A percentile compares a stretch with the other conserved stretches of the same genome.
Conservation (phyloP, 2,888 invertebrate genomes). For the Diadromus collaris region DNA sequence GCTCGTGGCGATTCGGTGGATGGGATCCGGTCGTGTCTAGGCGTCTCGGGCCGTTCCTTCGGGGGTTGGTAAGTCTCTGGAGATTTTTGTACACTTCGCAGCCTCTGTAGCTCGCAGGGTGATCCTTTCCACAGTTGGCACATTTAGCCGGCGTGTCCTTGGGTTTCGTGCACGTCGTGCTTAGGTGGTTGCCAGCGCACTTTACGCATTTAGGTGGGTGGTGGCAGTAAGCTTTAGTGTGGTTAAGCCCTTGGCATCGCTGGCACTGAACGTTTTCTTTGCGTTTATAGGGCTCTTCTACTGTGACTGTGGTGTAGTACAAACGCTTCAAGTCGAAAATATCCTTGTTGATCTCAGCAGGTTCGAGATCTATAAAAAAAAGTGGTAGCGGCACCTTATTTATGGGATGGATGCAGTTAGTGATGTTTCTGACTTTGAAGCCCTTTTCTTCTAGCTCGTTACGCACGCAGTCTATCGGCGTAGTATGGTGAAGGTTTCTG, state of each 20-base stretch:
- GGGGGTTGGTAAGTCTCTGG: not conserved
- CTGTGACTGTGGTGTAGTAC: slow-evolving; percentile 40
- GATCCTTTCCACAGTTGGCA: slow-evolving; percentile 14
- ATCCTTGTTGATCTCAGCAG: slow-evolving; percentile 56
- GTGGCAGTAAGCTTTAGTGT: slow-evolving; percentile 40
- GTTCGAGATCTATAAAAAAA: slow-evolving; percentile 60
- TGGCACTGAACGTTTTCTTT: slow-evolving; percentile 46
- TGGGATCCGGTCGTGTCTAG: too few relatives aligned
- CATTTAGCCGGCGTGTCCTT: slow-evolving; percentile 28
- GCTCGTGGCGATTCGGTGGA: too few relatives aligned
- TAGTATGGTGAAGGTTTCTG: slow-evolving; percentile 51
- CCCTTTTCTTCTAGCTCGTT: slow-evolving; percentile 45
- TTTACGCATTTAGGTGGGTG: slow-evolving; percentile 42
- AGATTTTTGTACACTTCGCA: slow-evolving; percentile 15
- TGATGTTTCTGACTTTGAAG: slow-evolving; percentile 55
- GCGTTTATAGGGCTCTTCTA: slow-evolving; percentile 51
- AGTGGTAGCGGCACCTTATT: slow-evolving; percentile 59
- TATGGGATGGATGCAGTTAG: slow-evolving; percentile 48
- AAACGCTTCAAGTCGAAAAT: slow-evolving; percentile 55
- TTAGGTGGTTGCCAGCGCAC: slow-evolving; percentile 56
- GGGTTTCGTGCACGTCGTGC: slow-evolving; percentile 35
- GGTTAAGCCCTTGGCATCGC: slow-evolving; percentile 38
- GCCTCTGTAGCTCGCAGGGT: slow-evolving; percentile 38
- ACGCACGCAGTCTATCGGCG: slow-evolving; percentile 47
- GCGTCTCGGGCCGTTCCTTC: too few relatives aligned